Evolutionary conservation across 2,113 vertebrate genomes (phyloP).

Genomic region (Pithys albifrons): DNA sequence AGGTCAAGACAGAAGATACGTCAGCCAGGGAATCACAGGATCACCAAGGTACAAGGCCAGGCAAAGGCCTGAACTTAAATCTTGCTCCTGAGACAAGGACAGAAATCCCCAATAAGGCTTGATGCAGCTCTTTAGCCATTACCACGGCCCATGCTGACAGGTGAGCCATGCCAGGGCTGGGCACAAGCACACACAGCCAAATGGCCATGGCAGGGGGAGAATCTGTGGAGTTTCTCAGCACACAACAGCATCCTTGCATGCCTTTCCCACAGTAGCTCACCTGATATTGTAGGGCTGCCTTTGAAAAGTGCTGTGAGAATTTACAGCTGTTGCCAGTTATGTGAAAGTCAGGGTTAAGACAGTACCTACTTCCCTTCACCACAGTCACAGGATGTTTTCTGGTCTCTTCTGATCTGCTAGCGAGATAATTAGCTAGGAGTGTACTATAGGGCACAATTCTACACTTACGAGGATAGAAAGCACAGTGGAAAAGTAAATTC

Average conservation of each 20-base stretch:
- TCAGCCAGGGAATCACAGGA: not conserved
- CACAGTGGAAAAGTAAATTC: not conserved
- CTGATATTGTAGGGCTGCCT: not conserved
- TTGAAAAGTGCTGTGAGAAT: not conserved
- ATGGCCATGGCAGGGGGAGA: not conserved
- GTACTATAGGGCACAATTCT: not conserved
- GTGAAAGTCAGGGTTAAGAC: not conserved
- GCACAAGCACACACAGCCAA: not conserved
- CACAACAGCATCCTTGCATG: not conserved
- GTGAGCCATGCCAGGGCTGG: not conserved
- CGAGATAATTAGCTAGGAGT: not conserved
- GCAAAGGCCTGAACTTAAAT: not conserved
- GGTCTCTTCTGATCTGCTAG: not conserved
- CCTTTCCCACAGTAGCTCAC: not conserved
- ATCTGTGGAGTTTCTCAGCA: not conserved
- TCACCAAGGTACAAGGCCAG: accelerated
- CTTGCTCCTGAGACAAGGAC: not conserved
- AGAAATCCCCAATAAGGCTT: not conserved
- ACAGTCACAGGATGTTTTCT: not conserved
- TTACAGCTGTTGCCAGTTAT: not conserved
- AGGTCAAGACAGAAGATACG: not conserved
- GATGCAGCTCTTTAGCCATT: not conserved
- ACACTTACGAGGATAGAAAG: not conserved
- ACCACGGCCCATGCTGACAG: not conserved
- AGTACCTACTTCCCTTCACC: not conserved